phyloP scores from a whole-genome alignment of 1,140 invertebrate genomes.

The Drosophila triauraria region DNA sequence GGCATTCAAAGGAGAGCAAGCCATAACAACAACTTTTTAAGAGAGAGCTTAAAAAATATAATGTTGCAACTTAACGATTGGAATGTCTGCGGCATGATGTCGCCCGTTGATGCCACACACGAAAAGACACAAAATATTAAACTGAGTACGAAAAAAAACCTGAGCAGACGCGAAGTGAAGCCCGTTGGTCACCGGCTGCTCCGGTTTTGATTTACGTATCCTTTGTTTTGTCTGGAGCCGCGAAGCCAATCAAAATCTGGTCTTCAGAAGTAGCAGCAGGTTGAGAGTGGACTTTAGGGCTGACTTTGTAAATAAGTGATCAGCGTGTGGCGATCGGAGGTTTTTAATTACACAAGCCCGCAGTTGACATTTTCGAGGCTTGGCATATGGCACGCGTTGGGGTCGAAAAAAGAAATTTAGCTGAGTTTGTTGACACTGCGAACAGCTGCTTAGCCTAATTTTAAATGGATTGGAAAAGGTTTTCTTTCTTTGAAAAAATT shows the following conservation, averaged over 20 bases:
- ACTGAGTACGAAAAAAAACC: conserved; percentile 36
- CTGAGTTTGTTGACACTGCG: conserved; percentile 65
- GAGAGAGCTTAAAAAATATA: conserved; percentile 49
- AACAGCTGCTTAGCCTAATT: conserved; percentile 49
- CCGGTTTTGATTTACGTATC: conserved; percentile 35
- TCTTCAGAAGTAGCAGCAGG: conserved; percentile 57
- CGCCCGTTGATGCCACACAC: conserved; percentile 37
- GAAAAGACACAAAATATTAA: conserved; percentile 14
- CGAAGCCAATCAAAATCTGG: conserved; percentile 82
- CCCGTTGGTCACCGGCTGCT: conserved; percentile 63
- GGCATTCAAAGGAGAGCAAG: conserved; percentile 8
- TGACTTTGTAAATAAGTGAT: conserved; percentile 68
- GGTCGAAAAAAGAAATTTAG: conserved; percentile 11
- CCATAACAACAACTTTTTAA: conserved; percentile 27
- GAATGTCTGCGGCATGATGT: conserved; percentile 56
- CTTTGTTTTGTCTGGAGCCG: conserved; percentile 40
- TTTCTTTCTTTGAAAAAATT: not conserved
- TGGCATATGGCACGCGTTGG: conserved; percentile 78
- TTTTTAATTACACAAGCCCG: conserved; percentile 74
- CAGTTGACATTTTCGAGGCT: conserved; percentile 43
- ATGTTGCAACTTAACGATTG: conserved; percentile 56
- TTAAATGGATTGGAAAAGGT: conserved; percentile 1
- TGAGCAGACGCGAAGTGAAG: conserved; percentile 63
- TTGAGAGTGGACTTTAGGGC: conserved; percentile 49
- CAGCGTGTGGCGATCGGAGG: conserved; percentile 59